A percentile compares a stretch with the other conserved stretches of the same genome.
phyloP scores from a whole-genome alignment of 2,888 invertebrate genomes.

The Melieria omissa region DNA sequence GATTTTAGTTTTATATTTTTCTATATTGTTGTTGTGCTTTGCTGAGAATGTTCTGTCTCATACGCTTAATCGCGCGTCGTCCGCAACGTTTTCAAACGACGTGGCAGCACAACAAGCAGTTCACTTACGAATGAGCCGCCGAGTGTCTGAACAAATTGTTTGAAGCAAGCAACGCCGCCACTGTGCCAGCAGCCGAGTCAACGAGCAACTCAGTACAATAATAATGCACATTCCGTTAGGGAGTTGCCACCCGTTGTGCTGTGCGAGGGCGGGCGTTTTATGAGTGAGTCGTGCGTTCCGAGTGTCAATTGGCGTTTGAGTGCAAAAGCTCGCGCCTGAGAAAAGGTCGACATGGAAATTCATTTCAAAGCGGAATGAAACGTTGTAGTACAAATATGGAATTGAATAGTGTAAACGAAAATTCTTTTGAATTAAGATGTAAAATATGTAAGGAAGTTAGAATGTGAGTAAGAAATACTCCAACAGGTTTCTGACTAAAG shows the following conservation, averaged over 20 bases:
- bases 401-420: no score
- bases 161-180: not conserved
- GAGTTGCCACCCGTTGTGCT: constrained; percentile 18
- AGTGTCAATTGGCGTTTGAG: constrained; percentile 9
- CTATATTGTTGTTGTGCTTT: not conserved
- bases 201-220: constrained; percentile 1
- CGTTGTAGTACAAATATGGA: no score
- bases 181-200: no score
- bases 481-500: no score
- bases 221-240: constrained; percentile 25
- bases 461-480: no score
- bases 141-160: constrained; percentile 25
- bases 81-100: constrained; percentile 26
- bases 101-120: constrained; percentile 35
- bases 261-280: not conserved
- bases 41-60: not conserved
- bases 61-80: constrained; percentile 20
- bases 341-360: no score
- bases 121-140: constrained; percentile 35
- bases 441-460: no score
- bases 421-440: no score
- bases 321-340: not conserved
- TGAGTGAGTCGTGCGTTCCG: constrained; percentile 8
- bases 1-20: not conserved
- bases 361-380: no score